These are phyloP conservation scores for Chrysotoxum bicinctum DNA, from an alignment of 2,888 invertebrate species.

Conservation along the genomic window DNA sequence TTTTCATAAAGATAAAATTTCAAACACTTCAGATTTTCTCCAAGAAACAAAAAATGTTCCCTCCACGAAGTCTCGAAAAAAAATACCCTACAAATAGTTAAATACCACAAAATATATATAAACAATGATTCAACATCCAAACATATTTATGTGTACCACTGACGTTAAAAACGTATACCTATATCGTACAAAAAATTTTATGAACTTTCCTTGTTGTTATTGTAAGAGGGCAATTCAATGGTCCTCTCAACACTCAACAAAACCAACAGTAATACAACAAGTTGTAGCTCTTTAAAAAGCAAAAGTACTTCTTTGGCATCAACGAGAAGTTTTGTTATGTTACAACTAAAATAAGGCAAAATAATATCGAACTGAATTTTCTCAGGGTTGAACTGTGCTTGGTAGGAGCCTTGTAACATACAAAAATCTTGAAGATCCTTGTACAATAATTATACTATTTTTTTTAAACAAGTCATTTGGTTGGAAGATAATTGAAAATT, in stretches of 20 bases:
- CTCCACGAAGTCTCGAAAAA: not conserved
- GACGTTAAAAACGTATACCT: not conserved
- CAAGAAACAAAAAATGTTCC: not conserved
- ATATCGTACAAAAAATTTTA: conserved; percentile 37
- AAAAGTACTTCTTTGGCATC: conserved; percentile 46
- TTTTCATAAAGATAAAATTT: not conserved
- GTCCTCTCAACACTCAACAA: conserved; percentile 51
- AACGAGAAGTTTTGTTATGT: conserved; percentile 24
- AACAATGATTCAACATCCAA: conserved; percentile 35
- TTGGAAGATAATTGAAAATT: too few relatives aligned
- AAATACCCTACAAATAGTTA: not conserved
- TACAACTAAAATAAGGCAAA: conserved; percentile 14
- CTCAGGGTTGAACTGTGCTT: not conserved
- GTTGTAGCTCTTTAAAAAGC: conserved; percentile 43
- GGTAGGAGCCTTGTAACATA: not conserved
- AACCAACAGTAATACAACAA: conserved; percentile 59
- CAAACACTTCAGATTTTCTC: conserved; percentile 27
- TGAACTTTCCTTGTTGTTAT: conserved; percentile 60
- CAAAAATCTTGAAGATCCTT: not conserved
- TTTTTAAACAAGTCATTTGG: not conserved
- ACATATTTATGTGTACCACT: not conserved
- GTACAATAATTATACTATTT: not conserved
- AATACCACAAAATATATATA: not conserved
- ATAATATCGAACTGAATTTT: not conserved
- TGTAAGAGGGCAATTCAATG: conserved; percentile 52